These are phyloP conservation scores for Malurus melanocephalus DNA, from an alignment of 2,113 vertebrate species.

Conservation along the genomic window DNA sequence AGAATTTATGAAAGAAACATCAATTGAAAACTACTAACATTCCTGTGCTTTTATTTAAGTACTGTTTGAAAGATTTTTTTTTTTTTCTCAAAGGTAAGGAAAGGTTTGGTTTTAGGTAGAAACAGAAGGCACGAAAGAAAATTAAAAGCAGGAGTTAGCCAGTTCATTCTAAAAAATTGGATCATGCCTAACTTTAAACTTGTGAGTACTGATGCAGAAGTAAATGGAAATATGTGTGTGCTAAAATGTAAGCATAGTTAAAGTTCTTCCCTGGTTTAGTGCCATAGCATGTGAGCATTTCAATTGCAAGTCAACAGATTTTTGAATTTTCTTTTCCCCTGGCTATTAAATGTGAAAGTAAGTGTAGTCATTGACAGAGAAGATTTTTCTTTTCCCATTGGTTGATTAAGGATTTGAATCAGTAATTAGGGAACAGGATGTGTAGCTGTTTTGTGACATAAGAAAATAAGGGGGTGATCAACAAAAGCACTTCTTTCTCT, in stretches of 20 bases:
- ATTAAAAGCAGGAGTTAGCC: not conserved
- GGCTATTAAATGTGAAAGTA: not conserved
- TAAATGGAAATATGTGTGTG: not conserved
- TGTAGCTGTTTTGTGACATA: not conserved
- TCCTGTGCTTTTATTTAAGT: not conserved
- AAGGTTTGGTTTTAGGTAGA: not conserved
- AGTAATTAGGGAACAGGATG: not conserved
- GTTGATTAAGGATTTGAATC: not conserved
- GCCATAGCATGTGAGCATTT: not conserved
- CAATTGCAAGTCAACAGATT: not conserved
- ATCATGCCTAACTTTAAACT: not conserved
- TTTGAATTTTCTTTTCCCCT: not conserved
- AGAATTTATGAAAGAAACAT: not conserved
- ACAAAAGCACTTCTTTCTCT: not conserved
- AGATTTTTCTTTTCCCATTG: not conserved
- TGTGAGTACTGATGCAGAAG: not conserved
- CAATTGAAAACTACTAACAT: not conserved
- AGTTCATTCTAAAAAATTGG: not conserved
- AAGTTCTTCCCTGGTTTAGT: not conserved
- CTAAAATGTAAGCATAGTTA: not conserved
- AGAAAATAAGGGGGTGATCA: not conserved
- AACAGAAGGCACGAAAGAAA: not conserved
- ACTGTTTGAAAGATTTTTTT: not conserved
- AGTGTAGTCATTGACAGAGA: not conserved
- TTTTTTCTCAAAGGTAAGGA: not conserved